Evolutionary conservation across 1,140 invertebrate genomes (phyloP).

Genomic region (Meloidogyne hapla): DNA sequence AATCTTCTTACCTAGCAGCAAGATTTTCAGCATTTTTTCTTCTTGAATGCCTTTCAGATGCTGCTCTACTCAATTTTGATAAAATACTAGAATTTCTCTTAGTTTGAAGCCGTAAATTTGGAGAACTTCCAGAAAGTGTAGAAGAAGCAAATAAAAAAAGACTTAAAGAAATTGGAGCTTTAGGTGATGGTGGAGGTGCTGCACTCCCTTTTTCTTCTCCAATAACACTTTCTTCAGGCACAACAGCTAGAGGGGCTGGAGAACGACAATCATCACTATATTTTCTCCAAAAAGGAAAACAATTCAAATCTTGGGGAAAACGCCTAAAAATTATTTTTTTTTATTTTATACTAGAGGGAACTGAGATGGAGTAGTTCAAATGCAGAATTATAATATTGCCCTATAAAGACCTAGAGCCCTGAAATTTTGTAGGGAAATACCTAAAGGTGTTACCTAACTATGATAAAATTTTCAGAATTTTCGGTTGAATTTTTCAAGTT

Average conservation of each 20-base stretch:
- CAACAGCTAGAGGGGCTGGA: not conserved
- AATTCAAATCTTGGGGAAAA: not conserved
- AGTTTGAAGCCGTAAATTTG: not conserved
- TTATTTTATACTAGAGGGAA: not conserved
- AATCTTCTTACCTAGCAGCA: not conserved
- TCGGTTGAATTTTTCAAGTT: no score
- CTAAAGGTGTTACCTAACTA: no score
- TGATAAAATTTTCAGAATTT: no score
- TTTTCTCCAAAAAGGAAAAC: not conserved
- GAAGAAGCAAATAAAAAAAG: not conserved
- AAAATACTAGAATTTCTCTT: not conserved
- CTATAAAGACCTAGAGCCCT: no score
- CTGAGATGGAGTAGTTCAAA: no score
- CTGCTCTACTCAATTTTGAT: not conserved
- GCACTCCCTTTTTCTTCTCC: not conserved
- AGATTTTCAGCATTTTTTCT: not conserved
- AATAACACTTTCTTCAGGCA: not conserved
- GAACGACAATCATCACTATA: not conserved
- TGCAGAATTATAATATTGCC: not conserved
- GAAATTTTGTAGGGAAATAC: no score
- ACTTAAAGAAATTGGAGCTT: not conserved
- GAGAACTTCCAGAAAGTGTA: not conserved
- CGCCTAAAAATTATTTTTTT: not conserved
- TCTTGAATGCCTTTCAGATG: conserved; percentile 5
- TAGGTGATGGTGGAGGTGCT: not conserved